Evolutionary conservation across 2,888 invertebrate species (phyloP), one percentile per base, ranked within the genome.

Genomic region (Dexiosoma caninum): DNA sequence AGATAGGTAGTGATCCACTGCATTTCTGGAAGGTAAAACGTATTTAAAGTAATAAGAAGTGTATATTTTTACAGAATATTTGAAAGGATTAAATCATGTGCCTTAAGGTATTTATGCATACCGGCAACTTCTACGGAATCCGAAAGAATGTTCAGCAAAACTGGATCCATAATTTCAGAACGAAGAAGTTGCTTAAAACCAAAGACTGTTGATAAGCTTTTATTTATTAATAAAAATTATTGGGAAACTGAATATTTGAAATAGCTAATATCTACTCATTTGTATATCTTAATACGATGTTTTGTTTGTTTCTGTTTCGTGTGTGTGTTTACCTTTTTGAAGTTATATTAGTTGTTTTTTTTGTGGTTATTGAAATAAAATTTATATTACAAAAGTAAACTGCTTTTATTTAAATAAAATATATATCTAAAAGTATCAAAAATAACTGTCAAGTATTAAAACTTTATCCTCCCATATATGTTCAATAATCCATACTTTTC

Each of bases 121-220:
- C 51, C 70, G 4, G 49, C 72, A 27, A 62, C 60, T 23, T 71
- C 60, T 46, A 27, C 37, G 21, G 59, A 71, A 23, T 71, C 70
- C 35, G 59, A 71, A 49, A 55, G 59, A n/a, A 44, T 72, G 72
- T 62, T 62, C 53, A 72, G 62, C 72, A 72, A 62, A 62, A 53
- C 57, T 64, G 55, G 32, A 21, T 19, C 30, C 5, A 37, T 62
- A 49, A 53, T 71, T 27, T 71, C 55, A 12, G 60, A 51, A 4
- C 44, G 71, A 2, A 46, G 60, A 7, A 51, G 37, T 23, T 49
- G 51, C 23, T 59, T 72, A 35, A 72, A 72, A 37, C 40, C 35
- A 9, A 51, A 60, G 21, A 59, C 44, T 23, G 42, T 55, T 32
- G 32, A 59, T 21, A 59, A 3, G 27, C 40, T 40, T 19, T 16